A percentile compares a stretch with the other conserved stretches of the same genome.
These are phyloP conservation scores for Vanessa atalanta DNA, from an alignment of 1,140 invertebrate species.

Conservation along the genomic window DNA sequence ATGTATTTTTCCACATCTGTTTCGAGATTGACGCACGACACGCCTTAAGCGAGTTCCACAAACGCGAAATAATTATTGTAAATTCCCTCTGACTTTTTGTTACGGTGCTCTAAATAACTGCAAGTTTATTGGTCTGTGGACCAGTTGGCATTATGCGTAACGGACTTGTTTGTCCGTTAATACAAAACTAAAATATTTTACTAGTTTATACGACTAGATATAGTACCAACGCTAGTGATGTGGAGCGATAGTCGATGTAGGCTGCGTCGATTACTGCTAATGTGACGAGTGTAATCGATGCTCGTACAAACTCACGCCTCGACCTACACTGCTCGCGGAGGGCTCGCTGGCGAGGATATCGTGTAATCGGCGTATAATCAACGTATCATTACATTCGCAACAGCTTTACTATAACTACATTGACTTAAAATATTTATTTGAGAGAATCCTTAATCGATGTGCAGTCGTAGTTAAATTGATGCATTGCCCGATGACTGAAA, in stretches of 20 bases:
- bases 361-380: neutral
- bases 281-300: neutral
- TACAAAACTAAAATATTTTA: neutral
- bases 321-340: neutral
- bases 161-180: neutral
- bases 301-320: neutral
- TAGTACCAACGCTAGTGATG: neutral
- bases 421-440: neutral
- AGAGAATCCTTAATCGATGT: neutral
- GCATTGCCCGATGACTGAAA: too few relatives aligned
- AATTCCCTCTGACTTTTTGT: conserved; percentile 9
- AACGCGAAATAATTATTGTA: conserved; percentile 12
- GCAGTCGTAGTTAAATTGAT: too few relatives aligned
- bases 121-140: conserved; percentile 1
- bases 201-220: neutral
- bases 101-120: conserved; percentile 4
- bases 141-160: neutral
- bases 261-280: neutral
- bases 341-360: neutral
- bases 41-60: neutral
- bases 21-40: conserved; percentile 2
- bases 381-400: neutral
- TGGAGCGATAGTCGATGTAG: neutral
- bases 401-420: too few relatives aligned
- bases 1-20: conserved; percentile 6